These are phyloP conservation scores for Dioctria rufipes DNA, from an alignment of 2,888 invertebrate genomes.

Conservation along the genomic window DNA sequence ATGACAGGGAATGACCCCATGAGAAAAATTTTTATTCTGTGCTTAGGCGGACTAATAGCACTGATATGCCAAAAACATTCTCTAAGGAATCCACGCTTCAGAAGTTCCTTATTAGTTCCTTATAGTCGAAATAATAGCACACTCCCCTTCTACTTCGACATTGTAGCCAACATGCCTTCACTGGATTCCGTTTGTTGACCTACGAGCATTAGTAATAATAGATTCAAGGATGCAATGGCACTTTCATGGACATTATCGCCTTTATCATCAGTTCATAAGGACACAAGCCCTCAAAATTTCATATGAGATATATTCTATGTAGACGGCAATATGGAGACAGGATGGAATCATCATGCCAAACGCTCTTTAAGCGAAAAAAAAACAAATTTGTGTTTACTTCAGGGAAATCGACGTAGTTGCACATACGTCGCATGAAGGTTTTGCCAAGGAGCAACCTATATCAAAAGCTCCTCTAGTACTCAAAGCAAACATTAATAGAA, in stretches of 20 bases:
- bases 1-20: slow-evolving; percentile 20
- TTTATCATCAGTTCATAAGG: slow-evolving; percentile 30
- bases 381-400: slow-evolving; percentile 25
- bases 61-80: slow-evolving; percentile 33
- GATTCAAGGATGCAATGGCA: slow-evolving; percentile 34
- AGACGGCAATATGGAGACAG: slow-evolving; percentile 34
- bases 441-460: slow-evolving; percentile 27
- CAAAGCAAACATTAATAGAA: slow-evolving; percentile 19
- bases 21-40: not conserved
- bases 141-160: not conserved
- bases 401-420: not conserved
- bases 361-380: slow-evolving; percentile 1
- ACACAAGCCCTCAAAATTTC: slow-evolving; percentile 31
- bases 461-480: not conserved
- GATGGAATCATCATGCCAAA: slow-evolving; percentile 30
- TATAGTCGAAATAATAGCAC: slow-evolving; percentile 14
- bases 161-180: slow-evolving; percentile 7
- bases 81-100: slow-evolving; percentile 27
- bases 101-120: slow-evolving; percentile 23
- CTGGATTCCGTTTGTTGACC: slow-evolving; percentile 18
- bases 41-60: slow-evolving; percentile 33
- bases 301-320: slow-evolving; percentile 28
- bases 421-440: not conserved
- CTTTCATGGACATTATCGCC: slow-evolving; percentile 50
- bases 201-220: slow-evolving; percentile 27